A percentile compares a stretch with the other conserved stretches of the same genome.
These are phyloP conservation scores for Patiria pectinifera DNA, from an alignment of 53 echinoderm and acorn worm genomes.

Conservation along the genomic window DNA sequence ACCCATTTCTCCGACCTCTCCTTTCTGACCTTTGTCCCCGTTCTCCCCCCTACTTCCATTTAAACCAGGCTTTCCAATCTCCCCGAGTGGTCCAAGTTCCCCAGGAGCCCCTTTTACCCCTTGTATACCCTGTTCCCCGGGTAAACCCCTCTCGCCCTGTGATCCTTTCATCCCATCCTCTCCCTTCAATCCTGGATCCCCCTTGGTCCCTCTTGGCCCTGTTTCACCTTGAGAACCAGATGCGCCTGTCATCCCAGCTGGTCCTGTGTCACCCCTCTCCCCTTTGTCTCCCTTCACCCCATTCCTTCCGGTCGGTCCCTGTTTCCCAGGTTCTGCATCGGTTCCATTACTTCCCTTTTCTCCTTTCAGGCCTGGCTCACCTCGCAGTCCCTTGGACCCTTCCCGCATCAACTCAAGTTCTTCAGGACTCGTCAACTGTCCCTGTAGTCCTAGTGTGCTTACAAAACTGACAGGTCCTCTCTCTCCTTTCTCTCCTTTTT, in stretches of 20 bases:
- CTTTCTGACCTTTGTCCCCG: slow-evolving; percentile 18
- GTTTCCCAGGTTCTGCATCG: slow-evolving; percentile 14
- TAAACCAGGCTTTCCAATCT: slow-evolving; percentile 23
- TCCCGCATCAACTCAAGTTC: not conserved
- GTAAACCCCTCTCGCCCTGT: slow-evolving; percentile 18
- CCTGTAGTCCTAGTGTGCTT: slow-evolving; percentile 11
- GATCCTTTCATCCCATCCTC: slow-evolving; percentile 40
- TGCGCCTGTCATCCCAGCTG: slow-evolving; percentile 5
- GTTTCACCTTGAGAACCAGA: not conserved
- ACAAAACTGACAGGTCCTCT: slow-evolving; percentile 51
- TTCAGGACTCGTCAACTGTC: not conserved
- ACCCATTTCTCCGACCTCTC: slow-evolving; percentile 39
- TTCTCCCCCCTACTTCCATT: slow-evolving; percentile 36
- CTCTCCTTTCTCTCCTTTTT: slow-evolving; percentile 48
- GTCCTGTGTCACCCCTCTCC: slow-evolving; percentile 9
- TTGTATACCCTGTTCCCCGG: slow-evolving; percentile 28
- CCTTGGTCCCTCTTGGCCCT: slow-evolving; percentile 30
- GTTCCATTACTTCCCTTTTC: slow-evolving; percentile 40
- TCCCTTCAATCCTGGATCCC: slow-evolving; percentile 24
- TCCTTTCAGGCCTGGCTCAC: slow-evolving; percentile 10
- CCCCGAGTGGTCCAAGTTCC: slow-evolving; percentile 7
- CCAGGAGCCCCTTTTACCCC: slow-evolving; percentile 30
- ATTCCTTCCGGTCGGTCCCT: slow-evolving; percentile 19
- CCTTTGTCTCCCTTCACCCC: slow-evolving; percentile 40
- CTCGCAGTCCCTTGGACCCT: not conserved